Evolutionary conservation across 2,797 vertebrate genomes (phyloP), one percentile per base, ranked within the genome.

Genomic region (Halcyon chelicuti): DNA sequence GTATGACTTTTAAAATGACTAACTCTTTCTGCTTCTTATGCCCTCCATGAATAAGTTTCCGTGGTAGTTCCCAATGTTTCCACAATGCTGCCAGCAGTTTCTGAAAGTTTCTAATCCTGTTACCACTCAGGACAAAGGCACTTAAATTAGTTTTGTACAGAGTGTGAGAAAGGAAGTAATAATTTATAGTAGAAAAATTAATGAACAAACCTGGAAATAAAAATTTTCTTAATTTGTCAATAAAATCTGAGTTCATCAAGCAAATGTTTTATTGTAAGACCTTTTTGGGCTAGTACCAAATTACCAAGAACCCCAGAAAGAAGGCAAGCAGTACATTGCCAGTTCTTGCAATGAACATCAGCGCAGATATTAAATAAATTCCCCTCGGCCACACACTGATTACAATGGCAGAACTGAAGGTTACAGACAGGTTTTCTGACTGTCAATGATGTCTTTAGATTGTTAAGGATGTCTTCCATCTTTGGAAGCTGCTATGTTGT

Each of bases 1-100:
- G 5, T n/a, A 63, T 37, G 23, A 31, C 47, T 85, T 84, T 23
- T 37, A 7, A 84, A 88, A 85, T 31, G 0, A 91, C 18, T 40
- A 58, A 25, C 25, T 46, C 29, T 54, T 86, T 67, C n/a, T 90
- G 58, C 46, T 74, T 80, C 33, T 54, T 83, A 29, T 60, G 35
- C 26, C 25, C 42, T 58, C 37, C 40, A 21, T 51, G 49, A 88
- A 21, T 51, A 66, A 55, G n/a, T 80, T 90, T 91, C 90, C 28
- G 10, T 66, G 10, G 35, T 33, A 51, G 49, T 91, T 95, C 85
- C 67, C 80, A 92, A 5, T 10, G 15, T 85, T 90, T 88, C 82
- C 42, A 83, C 25, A 78, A 58, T 28, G 51, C 10, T 54, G 11
- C 5, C 33, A 63, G 22, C 5, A 52, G 44, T 83, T 80, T 79